Evolutionary conservation across 2,888 invertebrate genomes (phyloP).

Genomic region (Melanchra persicariae): DNA sequence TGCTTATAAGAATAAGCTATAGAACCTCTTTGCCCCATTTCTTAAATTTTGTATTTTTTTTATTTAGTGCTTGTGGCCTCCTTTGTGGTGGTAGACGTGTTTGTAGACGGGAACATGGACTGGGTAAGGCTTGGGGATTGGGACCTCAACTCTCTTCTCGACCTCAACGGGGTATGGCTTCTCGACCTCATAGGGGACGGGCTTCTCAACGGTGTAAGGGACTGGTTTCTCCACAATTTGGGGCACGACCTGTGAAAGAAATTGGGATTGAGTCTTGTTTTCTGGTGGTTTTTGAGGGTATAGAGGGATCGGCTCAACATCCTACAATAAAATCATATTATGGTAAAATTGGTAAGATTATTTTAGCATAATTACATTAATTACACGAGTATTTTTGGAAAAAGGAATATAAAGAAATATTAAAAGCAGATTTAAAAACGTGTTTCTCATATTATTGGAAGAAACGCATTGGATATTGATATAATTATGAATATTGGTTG

Average conservation of each 20-base stretch:
- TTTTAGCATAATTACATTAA: too few species aligned
- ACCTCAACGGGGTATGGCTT: constrained; percentile 94
- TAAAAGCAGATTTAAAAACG: too few species aligned
- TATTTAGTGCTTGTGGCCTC: constrained; percentile 87
- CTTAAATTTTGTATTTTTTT: constrained; percentile 34
- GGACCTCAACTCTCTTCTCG: constrained; percentile 93
- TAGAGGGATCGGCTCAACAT: background rate
- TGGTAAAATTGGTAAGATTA: too few species aligned
- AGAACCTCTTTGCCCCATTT: constrained; percentile 48
- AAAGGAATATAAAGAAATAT: too few species aligned
- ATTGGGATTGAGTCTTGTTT: constrained; percentile 16
- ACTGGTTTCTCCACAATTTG: constrained; percentile 94
- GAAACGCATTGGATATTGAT: too few species aligned
- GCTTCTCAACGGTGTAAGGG: constrained; percentile 94
- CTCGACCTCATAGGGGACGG: constrained; percentile 93
- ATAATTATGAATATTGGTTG: background rate
- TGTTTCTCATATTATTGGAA: too few species aligned
- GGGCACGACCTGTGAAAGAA: constrained; percentile 89
- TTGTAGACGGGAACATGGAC: constrained; percentile 94
- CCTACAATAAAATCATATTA: too few species aligned
- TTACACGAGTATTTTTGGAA: too few species aligned
- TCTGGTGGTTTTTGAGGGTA: background rate
- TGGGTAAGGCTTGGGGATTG: constrained; percentile 93
- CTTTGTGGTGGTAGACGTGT: constrained; percentile 93
- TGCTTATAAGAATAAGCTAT: constrained; percentile 67